Conservation (phyloP, 2,113 vertebrate species). For the Psophia crepitans region DNA sequence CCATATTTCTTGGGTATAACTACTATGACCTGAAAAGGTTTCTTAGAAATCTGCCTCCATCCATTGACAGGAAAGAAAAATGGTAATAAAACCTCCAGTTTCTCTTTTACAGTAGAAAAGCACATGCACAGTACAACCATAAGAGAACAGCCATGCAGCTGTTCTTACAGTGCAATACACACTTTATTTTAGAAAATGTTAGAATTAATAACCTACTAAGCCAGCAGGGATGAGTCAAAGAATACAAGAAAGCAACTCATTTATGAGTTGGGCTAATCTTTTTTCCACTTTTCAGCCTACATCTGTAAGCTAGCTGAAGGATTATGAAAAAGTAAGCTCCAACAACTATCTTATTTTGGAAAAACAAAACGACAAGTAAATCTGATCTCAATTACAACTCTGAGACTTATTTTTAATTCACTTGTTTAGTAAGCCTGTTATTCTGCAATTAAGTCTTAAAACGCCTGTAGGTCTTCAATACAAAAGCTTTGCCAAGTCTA, state of each 20-base stretch:
- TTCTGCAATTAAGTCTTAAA: conserved; percentile 13
- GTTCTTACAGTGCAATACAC: not conserved
- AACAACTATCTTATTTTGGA: not conserved
- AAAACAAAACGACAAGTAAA: not conserved
- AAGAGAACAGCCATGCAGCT: not conserved
- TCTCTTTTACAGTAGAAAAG: not conserved
- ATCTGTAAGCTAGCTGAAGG: not conserved
- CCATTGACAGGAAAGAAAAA: not conserved
- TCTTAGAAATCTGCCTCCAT: not conserved
- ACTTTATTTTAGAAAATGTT: not conserved
- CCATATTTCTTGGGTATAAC: not conserved
- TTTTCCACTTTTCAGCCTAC: not conserved
- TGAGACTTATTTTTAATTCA: not conserved
- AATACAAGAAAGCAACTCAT: not conserved
- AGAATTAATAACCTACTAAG: not conserved
- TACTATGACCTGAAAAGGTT: not conserved
- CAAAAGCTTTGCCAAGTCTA: not conserved
- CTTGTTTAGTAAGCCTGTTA: not conserved
- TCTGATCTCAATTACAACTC: conserved; percentile 39
- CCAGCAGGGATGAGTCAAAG: not conserved
- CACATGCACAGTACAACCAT: not conserved
- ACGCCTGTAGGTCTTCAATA: not conserved
- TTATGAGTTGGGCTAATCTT: not conserved
- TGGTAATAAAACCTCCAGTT: not conserved
- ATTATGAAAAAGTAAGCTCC: not conserved